Base-by-base conservation (phyloP, 2,113 vertebrate species). In the Casuarius casuarius region DNA sequence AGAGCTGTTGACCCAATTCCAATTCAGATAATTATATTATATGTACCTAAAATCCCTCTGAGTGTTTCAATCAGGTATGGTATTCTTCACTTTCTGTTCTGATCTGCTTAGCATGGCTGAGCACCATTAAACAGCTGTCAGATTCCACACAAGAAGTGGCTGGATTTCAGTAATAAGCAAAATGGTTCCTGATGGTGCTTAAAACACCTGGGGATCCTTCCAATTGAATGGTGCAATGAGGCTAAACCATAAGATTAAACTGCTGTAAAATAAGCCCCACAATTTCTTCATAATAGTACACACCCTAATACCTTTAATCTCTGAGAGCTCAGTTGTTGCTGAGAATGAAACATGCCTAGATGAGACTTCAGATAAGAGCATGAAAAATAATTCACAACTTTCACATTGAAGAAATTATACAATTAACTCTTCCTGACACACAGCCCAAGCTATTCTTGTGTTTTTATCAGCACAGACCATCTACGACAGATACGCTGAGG, bases 11-110 rank as follows among this genome's bases (percentile, higher is more conserved):
- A 97, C 91, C 94, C 91, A 95, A 85, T 95, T 95, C 87, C 73
- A 85, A 89, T 87, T 87, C 79, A 95, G 94, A 90, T 97, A 97
- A 95, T 97, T 96, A 95, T 87, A 96, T 91, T 95, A 96, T 94
- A 91, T 94, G 91, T 90, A 97, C 84, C 87, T 93, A 94, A 91
- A 96, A 82, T 95, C 92, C 92, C 94, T 96, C 78, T 35, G 95
- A 96, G 94, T 95, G 96, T 95, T 97, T 95, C 97, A 94, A 82
- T 95, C 97, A 97, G 91, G 84, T 97, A 91, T 71, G 82, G 95
- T 97, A 95, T 94, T 97, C 96, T 95, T 96, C 91, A 90, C 89
- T 97, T 96, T 96, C 86, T 65, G 67, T 95, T 94, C 91, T 91
- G 92, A 97, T 92, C 89, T 95, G 93, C 94, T 95, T 97, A 95